phyloP scores from a whole-genome alignment of 2,113 vertebrate genomes.

The Ardeotis arabs region DNA sequence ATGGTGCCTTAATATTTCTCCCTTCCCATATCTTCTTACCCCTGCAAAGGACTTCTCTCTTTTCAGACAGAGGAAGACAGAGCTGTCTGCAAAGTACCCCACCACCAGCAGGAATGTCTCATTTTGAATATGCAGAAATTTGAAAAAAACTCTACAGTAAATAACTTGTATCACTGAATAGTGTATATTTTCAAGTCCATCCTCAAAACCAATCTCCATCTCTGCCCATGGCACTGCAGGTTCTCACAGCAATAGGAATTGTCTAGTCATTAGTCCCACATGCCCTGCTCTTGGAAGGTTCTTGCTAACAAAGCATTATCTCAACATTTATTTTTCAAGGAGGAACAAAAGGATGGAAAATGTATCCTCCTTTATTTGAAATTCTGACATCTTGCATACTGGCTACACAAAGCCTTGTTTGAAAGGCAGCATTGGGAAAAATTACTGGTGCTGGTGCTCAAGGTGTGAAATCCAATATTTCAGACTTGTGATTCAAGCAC shows the following conservation, averaged over 20 bases:
- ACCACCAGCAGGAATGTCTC: fast-evolving
- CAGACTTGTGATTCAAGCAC: not conserved
- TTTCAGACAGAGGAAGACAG: not conserved
- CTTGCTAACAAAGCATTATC: not conserved
- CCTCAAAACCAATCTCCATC: not conserved
- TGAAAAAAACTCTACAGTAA: not conserved
- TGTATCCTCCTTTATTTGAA: not conserved
- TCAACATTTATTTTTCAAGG: not conserved
- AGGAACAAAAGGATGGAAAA: not conserved
- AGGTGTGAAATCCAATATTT: conserved; percentile 23
- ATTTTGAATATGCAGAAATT: not conserved
- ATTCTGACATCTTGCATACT: not conserved
- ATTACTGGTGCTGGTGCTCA: not conserved
- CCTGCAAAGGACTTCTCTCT: not conserved
- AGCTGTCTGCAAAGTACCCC: not conserved
- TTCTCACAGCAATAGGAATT: not conserved
- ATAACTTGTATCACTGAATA: not conserved
- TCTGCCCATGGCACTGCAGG: not conserved
- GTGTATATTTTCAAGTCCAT: not conserved
- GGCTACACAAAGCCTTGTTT: not conserved
- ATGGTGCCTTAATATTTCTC: not conserved
- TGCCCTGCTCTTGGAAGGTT: not conserved
- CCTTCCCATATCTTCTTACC: not conserved
- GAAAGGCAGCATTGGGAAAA: not conserved
- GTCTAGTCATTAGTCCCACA: not conserved